Evolutionary conservation across 2,888 invertebrate species (phyloP).

Genomic region (Drosophila gaucha): DNA sequence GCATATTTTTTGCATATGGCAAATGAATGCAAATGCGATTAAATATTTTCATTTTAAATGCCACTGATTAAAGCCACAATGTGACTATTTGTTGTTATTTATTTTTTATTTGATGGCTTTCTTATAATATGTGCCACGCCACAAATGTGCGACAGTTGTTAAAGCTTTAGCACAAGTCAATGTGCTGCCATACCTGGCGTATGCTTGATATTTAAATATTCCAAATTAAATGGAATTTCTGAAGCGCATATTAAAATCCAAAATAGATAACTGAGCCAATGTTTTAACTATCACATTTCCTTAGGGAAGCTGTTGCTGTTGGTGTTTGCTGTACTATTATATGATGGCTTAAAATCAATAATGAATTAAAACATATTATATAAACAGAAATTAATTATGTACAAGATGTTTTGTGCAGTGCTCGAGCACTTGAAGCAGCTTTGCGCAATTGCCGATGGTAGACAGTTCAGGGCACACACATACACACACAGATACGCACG

Average conservation of each 20-base stretch:
- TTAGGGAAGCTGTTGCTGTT: conserved; percentile 13
- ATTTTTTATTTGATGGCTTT: conserved; percentile 19
- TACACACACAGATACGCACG: neutral
- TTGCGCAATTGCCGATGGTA: conserved; percentile 54
- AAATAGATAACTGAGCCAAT: neutral
- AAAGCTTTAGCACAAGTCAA: conserved; percentile 10
- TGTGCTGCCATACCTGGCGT: conserved; percentile 35
- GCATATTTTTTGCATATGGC: conserved; percentile 40
- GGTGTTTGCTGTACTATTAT: conserved; percentile 25
- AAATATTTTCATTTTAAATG: conserved; percentile 69
- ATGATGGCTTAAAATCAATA: conserved; percentile 63
- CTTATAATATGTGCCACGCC: conserved; percentile 14
- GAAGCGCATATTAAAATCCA: neutral
- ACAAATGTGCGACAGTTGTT: conserved; percentile 26
- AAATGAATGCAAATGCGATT: conserved; percentile 76
- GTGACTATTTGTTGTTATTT: conserved; percentile 54
- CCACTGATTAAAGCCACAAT: conserved; percentile 56
- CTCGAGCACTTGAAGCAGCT: conserved; percentile 39
- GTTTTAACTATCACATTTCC: conserved; percentile 14
- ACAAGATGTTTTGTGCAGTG: conserved; percentile 49
- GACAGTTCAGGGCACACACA: conserved; percentile 27
- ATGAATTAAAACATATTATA: conserved; percentile 75
- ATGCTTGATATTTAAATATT: conserved; percentile 46
- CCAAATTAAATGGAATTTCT: conserved; percentile 17
- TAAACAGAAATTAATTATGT: conserved; percentile 79